A percentile compares a stretch with the other conserved stretches of the same genome.
phyloP scores from a whole-genome alignment of 2,888 invertebrate species.

The Eupithecia insigniata region DNA sequence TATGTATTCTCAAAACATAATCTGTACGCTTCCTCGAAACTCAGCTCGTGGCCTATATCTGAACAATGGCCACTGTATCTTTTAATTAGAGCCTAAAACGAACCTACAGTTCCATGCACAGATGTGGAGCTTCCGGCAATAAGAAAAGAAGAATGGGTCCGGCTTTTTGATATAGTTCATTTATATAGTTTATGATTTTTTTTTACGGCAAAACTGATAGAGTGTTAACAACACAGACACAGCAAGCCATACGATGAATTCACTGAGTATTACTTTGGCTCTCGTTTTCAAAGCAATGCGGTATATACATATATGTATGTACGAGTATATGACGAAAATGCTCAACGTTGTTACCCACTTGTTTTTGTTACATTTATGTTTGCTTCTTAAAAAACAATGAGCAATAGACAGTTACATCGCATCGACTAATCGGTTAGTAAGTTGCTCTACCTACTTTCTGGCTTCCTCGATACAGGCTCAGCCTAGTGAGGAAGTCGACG shows the following conservation, averaged over 20 bases:
- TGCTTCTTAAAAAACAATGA: neutral
- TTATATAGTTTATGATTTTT: neutral
- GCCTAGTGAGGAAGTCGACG: too few species aligned
- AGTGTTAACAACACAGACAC: neutral
- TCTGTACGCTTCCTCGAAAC: neutral
- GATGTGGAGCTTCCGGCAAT: neutral
- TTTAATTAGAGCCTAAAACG: conserved; percentile 1
- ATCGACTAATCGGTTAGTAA: neutral
- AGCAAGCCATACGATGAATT: neutral
- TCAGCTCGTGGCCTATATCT: conserved; percentile 6
- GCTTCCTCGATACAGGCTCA: too few species aligned
- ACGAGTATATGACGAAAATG: too few species aligned
- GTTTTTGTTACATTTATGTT: neutral
- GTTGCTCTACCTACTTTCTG: neutral
- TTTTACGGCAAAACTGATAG: neutral
- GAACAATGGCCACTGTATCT: conserved; percentile 10
- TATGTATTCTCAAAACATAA: neutral
- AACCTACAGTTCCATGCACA: neutral
- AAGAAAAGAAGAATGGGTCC: neutral
- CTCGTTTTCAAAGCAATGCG: too few species aligned
- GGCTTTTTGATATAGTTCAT: neutral
- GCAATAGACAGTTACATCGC: neutral
- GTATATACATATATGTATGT: too few species aligned
- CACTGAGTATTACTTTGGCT: neutral
- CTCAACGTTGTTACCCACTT: neutral